These are phyloP conservation scores for Cheilosia vernalis DNA, from an alignment of 2,888 invertebrate species.

Conservation along the genomic window DNA sequence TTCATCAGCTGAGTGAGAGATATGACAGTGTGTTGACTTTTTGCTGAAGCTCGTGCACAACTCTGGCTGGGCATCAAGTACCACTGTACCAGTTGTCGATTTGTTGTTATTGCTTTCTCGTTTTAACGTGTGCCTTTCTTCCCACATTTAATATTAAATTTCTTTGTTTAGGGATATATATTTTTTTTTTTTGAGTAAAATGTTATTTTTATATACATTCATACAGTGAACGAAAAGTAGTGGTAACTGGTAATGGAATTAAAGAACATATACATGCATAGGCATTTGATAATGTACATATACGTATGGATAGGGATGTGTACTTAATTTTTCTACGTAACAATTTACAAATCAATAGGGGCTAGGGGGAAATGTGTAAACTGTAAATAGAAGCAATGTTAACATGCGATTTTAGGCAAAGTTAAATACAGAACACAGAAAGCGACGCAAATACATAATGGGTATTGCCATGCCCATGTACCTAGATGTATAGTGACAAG, in stretches of 20 bases:
- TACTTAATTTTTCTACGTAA: not conserved
- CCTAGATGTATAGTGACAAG: not conserved
- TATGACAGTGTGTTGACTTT: slow-evolving; percentile 21
- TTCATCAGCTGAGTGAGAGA: slow-evolving; percentile 57
- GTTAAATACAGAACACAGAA: not conserved
- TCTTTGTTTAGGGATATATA: slow-evolving; percentile 41
- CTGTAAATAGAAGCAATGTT: slow-evolving; percentile 21
- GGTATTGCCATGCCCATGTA: too few relatives aligned
- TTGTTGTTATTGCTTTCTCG: slow-evolving; percentile 62
- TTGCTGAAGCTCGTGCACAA: slow-evolving; percentile 7
- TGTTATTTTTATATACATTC: not conserved
- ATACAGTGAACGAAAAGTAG: not conserved
- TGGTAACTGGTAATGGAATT: not conserved
- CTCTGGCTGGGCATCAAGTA: not conserved
- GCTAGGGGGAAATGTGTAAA: slow-evolving; percentile 17
- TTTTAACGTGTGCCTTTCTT: slow-evolving; percentile 20
- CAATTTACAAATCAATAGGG: slow-evolving; percentile 34
- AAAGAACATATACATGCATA: not conserved
- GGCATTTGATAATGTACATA: not conserved
- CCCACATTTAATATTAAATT: slow-evolving; percentile 28
- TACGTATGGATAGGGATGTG: not conserved
- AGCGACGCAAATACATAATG: too few relatives aligned
- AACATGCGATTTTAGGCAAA: slow-evolving; percentile 4
- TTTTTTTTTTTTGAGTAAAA: not conserved
- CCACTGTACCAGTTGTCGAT: slow-evolving; percentile 10